Base-by-base conservation (phyloP, 2,888 invertebrate genomes). In the Heliconius ismenius region DNA sequence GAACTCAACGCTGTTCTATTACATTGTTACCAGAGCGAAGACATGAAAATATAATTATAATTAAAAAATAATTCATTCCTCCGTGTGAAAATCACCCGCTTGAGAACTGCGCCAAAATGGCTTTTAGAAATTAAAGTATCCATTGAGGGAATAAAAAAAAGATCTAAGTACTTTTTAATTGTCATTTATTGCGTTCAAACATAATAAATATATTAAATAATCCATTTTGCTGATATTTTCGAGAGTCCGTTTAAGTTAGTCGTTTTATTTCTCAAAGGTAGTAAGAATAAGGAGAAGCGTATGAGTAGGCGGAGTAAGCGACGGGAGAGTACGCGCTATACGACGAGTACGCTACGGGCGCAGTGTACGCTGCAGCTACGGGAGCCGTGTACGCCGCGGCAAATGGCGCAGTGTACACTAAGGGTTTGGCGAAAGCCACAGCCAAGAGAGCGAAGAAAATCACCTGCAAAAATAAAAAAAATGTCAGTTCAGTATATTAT, bases 371-470 rank as follows among this genome's bases (percentile, higher is more conserved):
- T 10, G 85, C 84, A 4, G 86, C 85, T 2, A 86, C 83, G 0
- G 86, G 85, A 1, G 86, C 84, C 2, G 86, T 83, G 83, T 87
- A 87, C 10, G 86, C 86, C 9, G 87, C 85, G 26, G 87, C 87
- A 9, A 84, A 67, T 10, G 87, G 87, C 4, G 90, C 84, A 15
- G 89, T 81, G 82, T 87, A 84, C 80, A 87, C 84, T 81, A 86
- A 81, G 18, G 89, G 89, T 82, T 88, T 88, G 79, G 89, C 89
- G 78, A 84, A 79, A 67, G 87, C 86, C 81, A 88, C 85, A 65
- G 95, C 95, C 92, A 95, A 86, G 83, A 95, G 87, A 85, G 95
- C 94, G 81, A 92, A 89, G 89, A 95, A 90, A 81, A 95, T 89
- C 86, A 95, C 81, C 95, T 95, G 87, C 3, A 78, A 49, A 49